Base-by-base conservation (phyloP, 2,797 vertebrate species). In the Anolis apletophallus region DNA sequence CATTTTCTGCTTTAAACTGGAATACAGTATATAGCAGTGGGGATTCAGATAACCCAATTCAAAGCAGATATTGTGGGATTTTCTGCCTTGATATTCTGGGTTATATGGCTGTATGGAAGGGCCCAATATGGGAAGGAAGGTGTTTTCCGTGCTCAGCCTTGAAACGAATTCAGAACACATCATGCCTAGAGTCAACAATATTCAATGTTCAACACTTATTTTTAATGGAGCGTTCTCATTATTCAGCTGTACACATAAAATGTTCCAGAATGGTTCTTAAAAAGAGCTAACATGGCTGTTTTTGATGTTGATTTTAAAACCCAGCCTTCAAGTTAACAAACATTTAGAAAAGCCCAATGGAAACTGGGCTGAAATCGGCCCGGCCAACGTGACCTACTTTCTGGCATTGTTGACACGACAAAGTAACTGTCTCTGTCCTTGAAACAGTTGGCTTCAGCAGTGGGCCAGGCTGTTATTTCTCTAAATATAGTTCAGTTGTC, bases 361-460 rank as follows among this genome's bases (percentile, higher is more conserved):
- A 85, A 71, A 34, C 3, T 46, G 34, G 55, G 32, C 57, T 68
- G n/a, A 77, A 55, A 78, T 55, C 50, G 2, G n/a, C 71, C 67
- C n/a, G 5, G 78, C 26, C 50, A 79, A 71, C 36, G 7, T 71
- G 75, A 85, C 84, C 83, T 85, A 78, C 75, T 85, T 85, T 57
- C 29, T 46, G 17, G 34, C 29, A n/a, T 85, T 85, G 73, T 88
- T 85, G 83, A 57, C 13, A 1, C 34, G 46, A 69, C 40, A 17
- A 61, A 57, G 81, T 82, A 5, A 80, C 80, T 64, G 26, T 29
- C 61, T 76, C 54, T 87, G 85, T 73, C 87, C 83, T 2, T 73
- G n/a, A 59, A 79, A 59, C 29, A 46, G 32, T 57, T 71, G 40
- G 67, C 76, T 59, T 40, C 16, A 21, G 40, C 67, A 72, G 13